These are phyloP conservation scores for Chymomyza amoena DNA, from an alignment of 2,888 invertebrate genomes.

Conservation along the genomic window DNA sequence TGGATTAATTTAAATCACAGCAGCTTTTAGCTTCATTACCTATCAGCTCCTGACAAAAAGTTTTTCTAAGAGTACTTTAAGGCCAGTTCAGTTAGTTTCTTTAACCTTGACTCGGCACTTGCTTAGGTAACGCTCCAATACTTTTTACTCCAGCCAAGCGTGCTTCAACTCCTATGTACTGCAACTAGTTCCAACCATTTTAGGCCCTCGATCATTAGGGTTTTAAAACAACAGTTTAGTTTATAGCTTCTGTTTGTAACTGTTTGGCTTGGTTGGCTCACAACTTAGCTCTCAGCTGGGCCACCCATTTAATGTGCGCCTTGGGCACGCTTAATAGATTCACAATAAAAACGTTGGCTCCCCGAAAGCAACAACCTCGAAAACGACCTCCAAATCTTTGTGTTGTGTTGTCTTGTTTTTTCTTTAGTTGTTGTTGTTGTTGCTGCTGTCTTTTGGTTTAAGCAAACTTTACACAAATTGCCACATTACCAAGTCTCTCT, in stretches of 20 bases:
- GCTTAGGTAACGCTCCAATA: neutral
- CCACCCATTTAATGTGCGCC: conserved; percentile 64
- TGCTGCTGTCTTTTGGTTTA: neutral
- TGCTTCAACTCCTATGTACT: no score
- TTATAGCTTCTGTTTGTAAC: conserved; percentile 17
- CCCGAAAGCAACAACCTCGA: neutral
- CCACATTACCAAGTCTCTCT: conserved; percentile 65
- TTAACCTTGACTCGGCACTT: neutral
- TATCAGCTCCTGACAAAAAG: no score
- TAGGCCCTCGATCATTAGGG: neutral
- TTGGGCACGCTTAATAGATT: conserved; percentile 72
- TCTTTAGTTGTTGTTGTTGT: neutral
- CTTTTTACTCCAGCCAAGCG: no score
- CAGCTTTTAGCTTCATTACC: no score
- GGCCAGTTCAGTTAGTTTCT: neutral
- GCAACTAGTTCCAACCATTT: neutral
- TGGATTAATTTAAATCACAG: no score
- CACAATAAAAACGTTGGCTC: conserved; percentile 69
- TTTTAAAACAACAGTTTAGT: conserved; percentile 9
- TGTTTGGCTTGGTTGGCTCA: neutral
- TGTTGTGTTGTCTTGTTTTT: neutral
- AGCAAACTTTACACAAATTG: conserved; percentile 61
- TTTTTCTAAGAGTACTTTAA: no score
- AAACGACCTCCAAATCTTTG: neutral
- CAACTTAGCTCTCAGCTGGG: conserved; percentile 10